Percentiles rank a stretch among this genome's conserved stretches.
Evolutionary conservation across 2,888 invertebrate genomes (phyloP).

Genomic region (Dendrolimus houi): DNA sequence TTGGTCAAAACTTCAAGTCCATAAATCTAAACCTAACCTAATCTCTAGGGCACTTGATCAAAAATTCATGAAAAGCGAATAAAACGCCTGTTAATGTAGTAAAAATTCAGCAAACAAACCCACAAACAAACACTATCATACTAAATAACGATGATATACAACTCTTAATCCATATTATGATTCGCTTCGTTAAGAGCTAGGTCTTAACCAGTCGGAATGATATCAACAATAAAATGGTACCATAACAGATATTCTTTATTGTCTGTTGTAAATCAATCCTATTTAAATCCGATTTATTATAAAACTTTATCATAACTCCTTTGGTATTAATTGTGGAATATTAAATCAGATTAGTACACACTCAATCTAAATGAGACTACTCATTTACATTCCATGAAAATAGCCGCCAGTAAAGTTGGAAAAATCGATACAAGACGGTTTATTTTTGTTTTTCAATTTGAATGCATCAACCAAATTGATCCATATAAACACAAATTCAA

Average conservation of each 20-base stretch:
- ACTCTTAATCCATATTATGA: slow-evolving; percentile 1
- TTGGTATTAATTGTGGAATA: neutral
- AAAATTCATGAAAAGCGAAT: too few species aligned
- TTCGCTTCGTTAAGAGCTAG: neutral
- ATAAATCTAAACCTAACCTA: too few species aligned
- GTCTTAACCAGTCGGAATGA: slow-evolving; percentile 1
- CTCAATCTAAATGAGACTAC: neutral
- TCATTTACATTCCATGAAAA: neutral
- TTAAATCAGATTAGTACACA: neutral
- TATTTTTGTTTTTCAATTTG: too few species aligned
- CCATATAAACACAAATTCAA: too few species aligned
- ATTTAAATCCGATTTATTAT: slow-evolving; percentile 10
- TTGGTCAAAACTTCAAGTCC: too few species aligned
- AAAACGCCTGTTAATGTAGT: too few species aligned
- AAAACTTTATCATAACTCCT: neutral
- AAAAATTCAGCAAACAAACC: slow-evolving; percentile 3
- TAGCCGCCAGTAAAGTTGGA: too few species aligned
- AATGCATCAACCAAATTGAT: too few species aligned
- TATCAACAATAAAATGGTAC: slow-evolving; percentile 15
- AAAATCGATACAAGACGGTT: too few species aligned
- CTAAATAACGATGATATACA: slow-evolving; percentile 6
- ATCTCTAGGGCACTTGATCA: too few species aligned
- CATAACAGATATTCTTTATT: slow-evolving; percentile 7
- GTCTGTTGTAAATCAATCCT: slow-evolving; percentile 12
- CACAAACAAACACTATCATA: slow-evolving; percentile 6